Conservation (phyloP, 2,888 invertebrate genomes). For the Hedychridium roseum region DNA sequence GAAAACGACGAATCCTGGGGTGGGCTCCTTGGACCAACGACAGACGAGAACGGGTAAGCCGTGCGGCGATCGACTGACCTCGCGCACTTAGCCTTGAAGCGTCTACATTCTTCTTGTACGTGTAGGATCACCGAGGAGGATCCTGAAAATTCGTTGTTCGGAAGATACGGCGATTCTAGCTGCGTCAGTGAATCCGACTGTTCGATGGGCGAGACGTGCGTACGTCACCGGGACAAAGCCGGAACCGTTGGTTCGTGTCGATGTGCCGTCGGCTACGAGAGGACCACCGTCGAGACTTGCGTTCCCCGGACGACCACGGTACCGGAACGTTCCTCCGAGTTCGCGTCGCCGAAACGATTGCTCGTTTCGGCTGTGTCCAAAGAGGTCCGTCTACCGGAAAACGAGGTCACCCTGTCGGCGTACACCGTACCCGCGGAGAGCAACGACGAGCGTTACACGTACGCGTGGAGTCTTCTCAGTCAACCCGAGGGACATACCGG, state of each 20-base stretch:
- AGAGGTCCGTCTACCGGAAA: conserved; percentile 82
- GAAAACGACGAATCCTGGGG: conserved; percentile 67
- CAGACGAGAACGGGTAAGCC: conserved; percentile 44
- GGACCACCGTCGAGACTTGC: no score
- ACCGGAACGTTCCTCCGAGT: no score
- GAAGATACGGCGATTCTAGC: conserved; percentile 34
- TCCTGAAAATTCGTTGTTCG: conserved; percentile 29
- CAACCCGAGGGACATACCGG: conserved; percentile 82
- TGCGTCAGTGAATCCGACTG: conserved; percentile 65
- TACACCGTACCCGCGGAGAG: conserved; percentile 81
- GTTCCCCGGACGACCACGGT: no score
- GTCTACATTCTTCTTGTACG: conserved; percentile 16
- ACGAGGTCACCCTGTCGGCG: conserved; percentile 84
- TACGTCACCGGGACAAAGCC: no score
- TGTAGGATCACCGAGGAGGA: conserved; percentile 42
- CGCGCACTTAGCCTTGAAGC: no score
- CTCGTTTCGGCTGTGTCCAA: conserved; percentile 80
- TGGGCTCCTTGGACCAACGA: conserved; percentile 54
- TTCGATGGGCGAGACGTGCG: no score
- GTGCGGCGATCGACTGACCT: no score
- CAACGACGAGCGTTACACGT: conserved; percentile 81
- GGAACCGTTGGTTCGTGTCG: no score
- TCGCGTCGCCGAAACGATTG: conserved; percentile 75
- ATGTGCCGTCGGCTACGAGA: no score
- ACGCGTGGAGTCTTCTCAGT: conserved; percentile 86